These are phyloP conservation scores for Anoncus sp. DNA, from an alignment of 2,888 invertebrate genomes.

Conservation along the genomic window DNA sequence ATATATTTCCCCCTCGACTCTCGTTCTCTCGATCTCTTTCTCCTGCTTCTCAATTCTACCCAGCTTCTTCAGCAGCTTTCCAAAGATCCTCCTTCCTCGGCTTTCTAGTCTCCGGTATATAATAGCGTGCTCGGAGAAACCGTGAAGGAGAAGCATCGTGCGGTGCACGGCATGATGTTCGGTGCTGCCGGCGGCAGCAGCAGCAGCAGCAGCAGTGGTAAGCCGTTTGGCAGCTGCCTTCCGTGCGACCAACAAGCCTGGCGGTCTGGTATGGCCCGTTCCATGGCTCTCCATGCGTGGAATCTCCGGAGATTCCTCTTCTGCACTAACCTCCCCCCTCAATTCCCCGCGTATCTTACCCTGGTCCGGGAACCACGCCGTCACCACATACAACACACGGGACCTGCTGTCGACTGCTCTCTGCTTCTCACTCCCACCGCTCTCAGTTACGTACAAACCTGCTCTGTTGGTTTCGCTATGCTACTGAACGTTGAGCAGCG, in stretches of 20 bases:
- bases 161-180: constrained; percentile 48
- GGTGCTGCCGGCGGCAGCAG: constrained; percentile 70
- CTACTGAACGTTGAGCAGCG: constrained; percentile 64
- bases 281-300: constrained; percentile 78
- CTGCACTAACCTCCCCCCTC: constrained; percentile 67
- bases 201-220: constrained; percentile 69
- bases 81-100: constrained; percentile 53
- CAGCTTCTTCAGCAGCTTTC: constrained; percentile 64
- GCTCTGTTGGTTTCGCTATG: constrained; percentile 60
- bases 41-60: constrained; percentile 65
- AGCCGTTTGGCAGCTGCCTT: constrained; percentile 82
- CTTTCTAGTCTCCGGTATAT: constrained; percentile 60
- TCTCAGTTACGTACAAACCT: constrained; percentile 48
- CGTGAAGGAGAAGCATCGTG: constrained; percentile 34
- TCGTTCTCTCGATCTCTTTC: constrained; percentile 22
- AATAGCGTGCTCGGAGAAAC: constrained; percentile 53
- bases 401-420: constrained; percentile 61
- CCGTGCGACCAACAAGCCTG: constrained; percentile 80
- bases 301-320: constrained; percentile 78
- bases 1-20: no score
- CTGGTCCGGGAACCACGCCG: constrained; percentile 65
- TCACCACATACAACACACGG: constrained; percentile 66
- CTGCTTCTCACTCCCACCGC: constrained; percentile 44
- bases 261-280: constrained; percentile 76
- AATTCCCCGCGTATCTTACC: constrained; percentile 58